These are phyloP conservation scores for Eulemur rufifrons DNA, from an alignment of 2,113 vertebrate genomes.

Conservation along the genomic window DNA sequence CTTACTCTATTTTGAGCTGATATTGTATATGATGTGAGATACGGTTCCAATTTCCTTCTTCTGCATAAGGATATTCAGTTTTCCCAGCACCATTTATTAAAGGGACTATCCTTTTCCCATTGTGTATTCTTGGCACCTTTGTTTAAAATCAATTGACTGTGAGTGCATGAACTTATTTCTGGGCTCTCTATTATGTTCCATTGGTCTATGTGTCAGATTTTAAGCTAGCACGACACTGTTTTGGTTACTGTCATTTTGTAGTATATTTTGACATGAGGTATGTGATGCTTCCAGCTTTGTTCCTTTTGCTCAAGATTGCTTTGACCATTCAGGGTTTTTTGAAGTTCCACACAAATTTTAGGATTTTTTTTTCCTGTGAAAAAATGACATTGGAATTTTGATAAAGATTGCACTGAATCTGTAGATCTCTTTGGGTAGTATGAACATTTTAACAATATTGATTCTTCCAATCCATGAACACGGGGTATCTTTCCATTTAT, in stretches of 20 bases:
- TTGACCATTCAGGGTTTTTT: background rate
- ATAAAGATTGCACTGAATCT: background rate
- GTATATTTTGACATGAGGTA: background rate
- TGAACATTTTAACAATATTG: background rate
- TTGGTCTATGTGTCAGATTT: background rate
- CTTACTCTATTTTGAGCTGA: background rate
- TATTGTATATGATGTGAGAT: background rate
- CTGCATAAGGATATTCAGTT: background rate
- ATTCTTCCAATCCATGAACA: background rate
- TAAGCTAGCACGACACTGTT: no score
- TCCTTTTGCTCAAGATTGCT: background rate
- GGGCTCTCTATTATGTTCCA: background rate
- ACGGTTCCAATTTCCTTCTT: background rate
- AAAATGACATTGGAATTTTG: background rate
- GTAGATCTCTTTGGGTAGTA: background rate
- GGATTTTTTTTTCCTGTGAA: background rate
- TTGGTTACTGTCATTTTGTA: background rate
- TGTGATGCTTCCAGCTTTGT: background rate
- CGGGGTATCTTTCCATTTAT: background rate
- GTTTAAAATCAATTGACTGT: background rate
- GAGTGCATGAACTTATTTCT: background rate
- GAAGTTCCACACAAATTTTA: background rate
- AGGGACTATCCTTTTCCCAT: background rate
- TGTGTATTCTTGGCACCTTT: background rate
- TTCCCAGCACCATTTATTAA: background rate